phyloP scores from a whole-genome alignment of 2,888 invertebrate species.

The Galeruca laticollis region DNA sequence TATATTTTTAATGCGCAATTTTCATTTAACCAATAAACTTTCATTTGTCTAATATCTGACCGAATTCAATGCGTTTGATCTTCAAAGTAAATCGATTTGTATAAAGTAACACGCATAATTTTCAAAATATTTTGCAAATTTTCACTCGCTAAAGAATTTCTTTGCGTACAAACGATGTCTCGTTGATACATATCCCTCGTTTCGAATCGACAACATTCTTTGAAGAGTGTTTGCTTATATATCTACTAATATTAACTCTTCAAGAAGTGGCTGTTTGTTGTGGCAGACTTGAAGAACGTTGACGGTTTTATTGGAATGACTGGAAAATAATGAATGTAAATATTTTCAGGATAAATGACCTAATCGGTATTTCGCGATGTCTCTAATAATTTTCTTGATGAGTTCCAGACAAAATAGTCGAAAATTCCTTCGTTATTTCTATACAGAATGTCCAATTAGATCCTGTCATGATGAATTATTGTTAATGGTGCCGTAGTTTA shows the following conservation, averaged over 20 bases:
- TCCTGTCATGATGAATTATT: background rate
- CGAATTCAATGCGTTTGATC: constrained; percentile 2
- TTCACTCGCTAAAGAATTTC: background rate
- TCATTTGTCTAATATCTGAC: background rate
- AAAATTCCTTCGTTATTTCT: constrained; percentile 5
- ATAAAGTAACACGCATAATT: background rate
- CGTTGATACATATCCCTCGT: constrained; percentile 22
- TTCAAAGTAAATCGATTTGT: constrained; percentile 10
- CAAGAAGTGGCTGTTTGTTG: constrained; percentile 36
- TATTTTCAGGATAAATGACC: constrained; percentile 37
- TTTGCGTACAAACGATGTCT: background rate
- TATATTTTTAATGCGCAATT: background rate
- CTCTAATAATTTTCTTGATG: constrained; percentile 17
- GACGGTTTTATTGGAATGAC: constrained; percentile 36
- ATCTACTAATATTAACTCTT: constrained; percentile 40
- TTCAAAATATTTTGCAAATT: constrained; percentile 10
- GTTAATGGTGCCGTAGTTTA: background rate
- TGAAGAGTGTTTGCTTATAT: constrained; percentile 38
- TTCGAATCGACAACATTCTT: constrained; percentile 35
- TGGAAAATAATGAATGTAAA: constrained; percentile 25
- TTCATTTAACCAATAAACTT: background rate
- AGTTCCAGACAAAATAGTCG: constrained; percentile 27
- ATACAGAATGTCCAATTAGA: constrained; percentile 4
- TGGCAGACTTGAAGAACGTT: constrained; percentile 19
- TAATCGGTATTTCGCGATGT: constrained; percentile 32